phyloP scores from a whole-genome alignment of 1,140 invertebrate genomes.

The Bombus pascuorum region DNA sequence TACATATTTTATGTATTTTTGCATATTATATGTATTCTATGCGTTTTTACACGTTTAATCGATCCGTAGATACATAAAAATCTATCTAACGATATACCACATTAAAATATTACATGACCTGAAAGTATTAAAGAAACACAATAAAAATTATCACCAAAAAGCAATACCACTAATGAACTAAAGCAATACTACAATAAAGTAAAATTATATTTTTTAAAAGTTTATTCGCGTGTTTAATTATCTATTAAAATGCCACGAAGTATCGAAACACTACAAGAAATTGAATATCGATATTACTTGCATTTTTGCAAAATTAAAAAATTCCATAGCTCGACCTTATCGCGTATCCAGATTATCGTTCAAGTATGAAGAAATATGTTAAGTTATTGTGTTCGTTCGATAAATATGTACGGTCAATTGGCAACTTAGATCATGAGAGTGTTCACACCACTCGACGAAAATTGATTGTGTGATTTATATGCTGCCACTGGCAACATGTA shows the following conservation, averaged over 20 bases:
- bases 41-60: no score
- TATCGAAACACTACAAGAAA: not conserved
- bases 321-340: not conserved
- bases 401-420: not conserved
- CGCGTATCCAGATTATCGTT: not conserved
- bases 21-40: not conserved
- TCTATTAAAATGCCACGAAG: not conserved
- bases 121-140: not conserved
- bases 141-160: not conserved
- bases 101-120: not conserved
- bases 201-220: not conserved
- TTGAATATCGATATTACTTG: not conserved
- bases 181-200: no score
- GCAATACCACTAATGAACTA: no score
- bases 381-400: no score
- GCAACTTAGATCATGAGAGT: conserved; percentile 59
- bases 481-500: conserved; percentile 77
- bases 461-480: conserved; percentile 79
- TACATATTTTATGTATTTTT: not conserved
- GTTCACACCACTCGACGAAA: conserved; percentile 68
- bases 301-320: not conserved
- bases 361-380: not conserved
- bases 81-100: not conserved
- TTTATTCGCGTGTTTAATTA: not conserved
- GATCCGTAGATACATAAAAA: not conserved